Conservation (phyloP, 2,888 invertebrate species). For the Eilema griseolum region DNA sequence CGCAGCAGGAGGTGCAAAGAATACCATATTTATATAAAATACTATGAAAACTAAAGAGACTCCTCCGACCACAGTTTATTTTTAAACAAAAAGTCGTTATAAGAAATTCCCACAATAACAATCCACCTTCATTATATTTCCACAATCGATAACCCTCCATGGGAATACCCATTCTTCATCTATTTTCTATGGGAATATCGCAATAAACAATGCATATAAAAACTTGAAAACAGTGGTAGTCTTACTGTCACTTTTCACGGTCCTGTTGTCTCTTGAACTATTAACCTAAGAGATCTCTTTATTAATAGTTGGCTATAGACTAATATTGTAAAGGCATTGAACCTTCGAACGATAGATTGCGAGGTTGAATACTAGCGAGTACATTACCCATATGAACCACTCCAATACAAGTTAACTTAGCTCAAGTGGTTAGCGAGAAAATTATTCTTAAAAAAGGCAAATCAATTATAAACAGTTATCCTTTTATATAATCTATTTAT, state of each 20-base stretch:
- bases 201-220: background rate
- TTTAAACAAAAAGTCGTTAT: constrained; percentile 14
- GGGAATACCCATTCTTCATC: constrained; percentile 15
- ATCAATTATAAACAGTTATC: too few species aligned
- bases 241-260: constrained; percentile 14
- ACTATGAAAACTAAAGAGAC: background rate
- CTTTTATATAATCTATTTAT: too few species aligned
- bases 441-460: too few species aligned
- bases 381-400: too few species aligned
- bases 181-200: constrained; percentile 22
- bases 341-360: background rate
- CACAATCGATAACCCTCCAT: constrained; percentile 25
- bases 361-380: background rate
- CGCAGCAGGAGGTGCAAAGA: too few species aligned
- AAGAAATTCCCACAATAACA: constrained; percentile 34
- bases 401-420: too few species aligned
- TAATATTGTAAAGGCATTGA: background rate
- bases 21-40: too few species aligned
- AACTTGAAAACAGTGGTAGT: constrained; percentile 1
- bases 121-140: constrained; percentile 16
- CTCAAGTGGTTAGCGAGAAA: too few species aligned
- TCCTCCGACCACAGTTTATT: background rate
- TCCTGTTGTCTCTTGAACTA: constrained; percentile 2
- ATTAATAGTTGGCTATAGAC: background rate
- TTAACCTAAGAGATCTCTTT: constrained; percentile 1